Percentiles rank a stretch among this genome's conserved stretches.
Evolutionary conservation across 2,797 vertebrate genomes (phyloP).

Genomic region (Gallinago solitaria): DNA sequence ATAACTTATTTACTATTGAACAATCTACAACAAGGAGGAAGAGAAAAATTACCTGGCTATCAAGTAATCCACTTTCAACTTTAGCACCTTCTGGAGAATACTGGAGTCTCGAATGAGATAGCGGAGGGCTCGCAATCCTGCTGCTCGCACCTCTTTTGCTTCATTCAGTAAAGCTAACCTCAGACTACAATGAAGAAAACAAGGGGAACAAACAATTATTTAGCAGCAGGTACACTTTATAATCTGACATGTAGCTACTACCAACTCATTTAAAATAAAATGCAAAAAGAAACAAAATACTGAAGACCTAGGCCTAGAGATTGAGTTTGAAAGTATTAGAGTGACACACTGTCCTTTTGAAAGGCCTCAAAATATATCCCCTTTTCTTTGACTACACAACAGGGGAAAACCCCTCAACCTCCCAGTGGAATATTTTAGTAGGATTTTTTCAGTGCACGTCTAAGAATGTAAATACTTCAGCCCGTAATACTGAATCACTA

Average conservation of each 20-base stretch:
- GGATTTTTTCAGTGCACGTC: background rate
- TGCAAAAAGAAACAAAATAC: background rate
- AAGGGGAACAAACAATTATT: background rate
- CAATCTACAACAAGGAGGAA: background rate
- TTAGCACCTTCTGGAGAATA: conserved; percentile 93
- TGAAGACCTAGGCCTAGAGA: background rate
- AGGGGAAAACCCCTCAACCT: background rate
- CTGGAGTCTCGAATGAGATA: conserved; percentile 91
- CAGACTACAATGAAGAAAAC: conserved; percentile 80
- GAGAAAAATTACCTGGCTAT: conserved; percentile 16
- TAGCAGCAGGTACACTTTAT: background rate
- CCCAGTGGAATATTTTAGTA: background rate
- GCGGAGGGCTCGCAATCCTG: conserved; percentile 91
- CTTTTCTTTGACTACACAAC: background rate
- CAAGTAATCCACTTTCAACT: conserved; percentile 94
- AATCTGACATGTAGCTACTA: background rate
- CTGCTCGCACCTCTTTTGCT: conserved; percentile 95
- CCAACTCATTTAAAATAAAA: background rate
- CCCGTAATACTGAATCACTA: background rate
- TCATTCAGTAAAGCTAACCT: conserved; percentile 92
- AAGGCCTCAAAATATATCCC: background rate
- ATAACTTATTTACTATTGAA: background rate
- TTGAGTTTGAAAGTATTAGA: background rate
- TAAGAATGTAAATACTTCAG: background rate
- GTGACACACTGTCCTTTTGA: background rate